Evolutionary conservation across 2,113 vertebrate genomes (phyloP), one percentile per base, ranked within the genome.

Genomic region (Oriolus oriolus): DNA sequence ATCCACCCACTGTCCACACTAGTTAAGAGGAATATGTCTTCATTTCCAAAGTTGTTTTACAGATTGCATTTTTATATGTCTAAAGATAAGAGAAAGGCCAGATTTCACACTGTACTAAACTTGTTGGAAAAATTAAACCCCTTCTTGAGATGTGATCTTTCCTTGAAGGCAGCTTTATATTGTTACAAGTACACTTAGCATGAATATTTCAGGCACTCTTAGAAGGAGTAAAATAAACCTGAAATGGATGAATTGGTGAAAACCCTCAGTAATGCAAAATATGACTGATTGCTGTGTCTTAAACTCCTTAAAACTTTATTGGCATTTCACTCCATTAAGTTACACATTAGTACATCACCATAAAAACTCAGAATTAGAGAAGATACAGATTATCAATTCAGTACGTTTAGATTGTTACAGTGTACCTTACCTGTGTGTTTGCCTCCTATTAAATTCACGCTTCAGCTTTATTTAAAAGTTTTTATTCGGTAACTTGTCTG

Each of bases 1-100:
- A 49, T 41, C 24, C 21, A 82, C 10, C 33, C 0, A 0, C n/a
- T 80, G 54, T 28, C 19, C 27, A 23, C 24, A 35, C 7, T 1
- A 26, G 33, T 75, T 57, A 74, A 54, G 35, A 70, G 33, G 16
- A 81, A 59, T 30, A 31, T 2, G 33, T 26, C 24, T 75, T 68
- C 7, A 19, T 59, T 95, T 91, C 39, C 52, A 59, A 52, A 94
- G 35, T 54, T 11, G 1, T 73, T 76, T 85, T 44, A 69, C 66
- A 26, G 57, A 10, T 65, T 73, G 7, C 45, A 44, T 77, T 85
- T 83, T 53, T 65, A 0, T n/a, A 12, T 54, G 6, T 75, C 35
- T 54, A 19, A 66, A 77, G 23, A 70, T 24, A 31, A 52, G 56
- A 66, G 59, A 77, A 95, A 45, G 9, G 7, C 15, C 24, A 44